phyloP scores from a whole-genome alignment of 2,888 invertebrate genomes.

The Eueremaeus valkanovi region DNA sequence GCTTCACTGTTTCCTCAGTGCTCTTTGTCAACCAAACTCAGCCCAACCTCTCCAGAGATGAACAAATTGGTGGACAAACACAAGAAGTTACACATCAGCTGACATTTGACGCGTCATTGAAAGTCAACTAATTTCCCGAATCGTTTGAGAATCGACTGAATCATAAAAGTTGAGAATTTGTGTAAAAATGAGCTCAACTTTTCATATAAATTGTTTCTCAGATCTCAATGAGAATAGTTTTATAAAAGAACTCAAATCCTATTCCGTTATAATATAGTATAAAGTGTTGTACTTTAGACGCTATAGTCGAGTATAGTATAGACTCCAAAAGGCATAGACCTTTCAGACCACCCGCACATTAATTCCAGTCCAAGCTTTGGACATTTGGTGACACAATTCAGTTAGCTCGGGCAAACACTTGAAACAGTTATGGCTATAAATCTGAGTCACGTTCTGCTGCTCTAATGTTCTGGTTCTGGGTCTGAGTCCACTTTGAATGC shows the following conservation, averaged over 20 bases:
- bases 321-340: too few relatives aligned
- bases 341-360: conserved; percentile 29
- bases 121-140: conserved; percentile 8
- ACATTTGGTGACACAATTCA: conserved; percentile 37
- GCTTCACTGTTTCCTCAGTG: neutral
- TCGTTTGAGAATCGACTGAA: neutral
- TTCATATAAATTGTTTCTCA: neutral
- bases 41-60: neutral
- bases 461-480: neutral
- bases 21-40: neutral
- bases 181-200: neutral
- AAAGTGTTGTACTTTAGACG: conserved; percentile 1
- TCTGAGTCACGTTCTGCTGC: conserved; percentile 34
- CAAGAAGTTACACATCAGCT: neutral
- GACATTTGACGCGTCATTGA: conserved; percentile 21
- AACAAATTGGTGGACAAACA: conserved; percentile 3
- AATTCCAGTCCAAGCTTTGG: conserved; percentile 26
- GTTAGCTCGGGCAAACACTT: conserved; percentile 33
- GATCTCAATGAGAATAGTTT: neutral
- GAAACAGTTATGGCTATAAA: conserved; percentile 35
- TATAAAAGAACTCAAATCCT: neutral
- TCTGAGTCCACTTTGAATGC: neutral
- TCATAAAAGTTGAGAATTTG: conserved; percentile 12
- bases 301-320: neutral
- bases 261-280: conserved; percentile 18